phyloP scores from a whole-genome alignment of 2,797 vertebrate species.

The Phalloptychus januarius region DNA sequence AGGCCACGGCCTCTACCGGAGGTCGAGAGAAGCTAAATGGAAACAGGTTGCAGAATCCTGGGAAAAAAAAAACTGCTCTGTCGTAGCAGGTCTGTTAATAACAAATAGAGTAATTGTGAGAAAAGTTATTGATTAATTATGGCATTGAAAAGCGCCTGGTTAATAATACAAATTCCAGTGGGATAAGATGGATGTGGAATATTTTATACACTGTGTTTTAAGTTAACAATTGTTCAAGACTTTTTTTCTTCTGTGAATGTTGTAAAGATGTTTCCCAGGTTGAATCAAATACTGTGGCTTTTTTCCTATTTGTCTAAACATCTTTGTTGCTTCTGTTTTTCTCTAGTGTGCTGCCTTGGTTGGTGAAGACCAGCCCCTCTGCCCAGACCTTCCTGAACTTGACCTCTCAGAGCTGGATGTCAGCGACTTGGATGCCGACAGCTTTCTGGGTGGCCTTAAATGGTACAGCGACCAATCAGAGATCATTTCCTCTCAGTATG shows the following conservation, averaged over 20 bases:
- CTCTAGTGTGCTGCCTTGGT: constrained; percentile 97
- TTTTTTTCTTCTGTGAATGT: background rate
- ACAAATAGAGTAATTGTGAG: constrained; percentile 13
- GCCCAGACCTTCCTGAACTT: constrained; percentile 98
- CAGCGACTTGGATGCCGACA: constrained; percentile 97
- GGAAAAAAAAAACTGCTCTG: constrained; percentile 8
- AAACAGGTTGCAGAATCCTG: constrained; percentile 30
- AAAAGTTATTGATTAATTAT: constrained; percentile 15
- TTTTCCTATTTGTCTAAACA: constrained; percentile 10
- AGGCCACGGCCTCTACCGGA: constrained; percentile 60
- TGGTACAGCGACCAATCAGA: constrained; percentile 99
- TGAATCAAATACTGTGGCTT: constrained; percentile 7
- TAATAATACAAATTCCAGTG: background rate
- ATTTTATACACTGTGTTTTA: background rate
- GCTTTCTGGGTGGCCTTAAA: constrained; percentile 97
- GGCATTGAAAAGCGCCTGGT: background rate
- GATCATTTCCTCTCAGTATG: constrained; percentile 98
- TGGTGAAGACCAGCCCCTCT: constrained; percentile 99
- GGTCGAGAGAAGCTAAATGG: constrained; percentile 26
- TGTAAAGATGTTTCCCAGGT: constrained; percentile 10
- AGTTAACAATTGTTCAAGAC: background rate
- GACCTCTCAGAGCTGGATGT: constrained; percentile 99
- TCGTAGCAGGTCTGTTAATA: constrained; percentile 17
- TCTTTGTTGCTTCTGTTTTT: constrained; percentile 47
- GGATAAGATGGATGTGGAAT: background rate